Evolutionary conservation across 2,797 vertebrate genomes (phyloP).

Genomic region (Ptychobarbus kaznakovi): DNA sequence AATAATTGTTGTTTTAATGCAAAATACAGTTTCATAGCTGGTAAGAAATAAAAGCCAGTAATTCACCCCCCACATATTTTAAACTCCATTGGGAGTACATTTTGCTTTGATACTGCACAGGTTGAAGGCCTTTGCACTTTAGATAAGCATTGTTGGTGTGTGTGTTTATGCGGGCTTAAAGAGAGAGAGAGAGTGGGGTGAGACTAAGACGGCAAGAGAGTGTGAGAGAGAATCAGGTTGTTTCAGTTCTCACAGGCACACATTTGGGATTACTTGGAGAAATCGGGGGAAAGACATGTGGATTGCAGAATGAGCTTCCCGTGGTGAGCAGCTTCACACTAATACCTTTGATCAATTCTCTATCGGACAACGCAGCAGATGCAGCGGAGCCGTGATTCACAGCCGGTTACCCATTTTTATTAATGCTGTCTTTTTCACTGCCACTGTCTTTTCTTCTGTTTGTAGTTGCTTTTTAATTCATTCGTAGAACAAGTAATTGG

Average conservation of each 20-base stretch:
- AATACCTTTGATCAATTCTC: constrained; percentile 25
- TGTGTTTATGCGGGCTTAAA: constrained; percentile 44
- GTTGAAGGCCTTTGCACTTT: constrained; percentile 75
- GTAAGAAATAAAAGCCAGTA: background rate
- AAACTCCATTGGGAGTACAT: background rate
- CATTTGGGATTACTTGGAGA: constrained; percentile 39
- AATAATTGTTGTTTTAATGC: background rate
- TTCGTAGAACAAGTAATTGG: background rate
- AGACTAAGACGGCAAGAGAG: constrained; percentile 29
- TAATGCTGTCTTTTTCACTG: background rate
- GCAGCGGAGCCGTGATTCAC: constrained; percentile 3
- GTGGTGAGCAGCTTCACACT: constrained; percentile 70
- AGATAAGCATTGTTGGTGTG: constrained; percentile 68
- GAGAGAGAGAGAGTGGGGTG: constrained; percentile 22
- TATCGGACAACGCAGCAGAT: constrained; percentile 5
- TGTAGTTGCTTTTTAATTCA: background rate
- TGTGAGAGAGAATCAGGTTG: constrained; percentile 48
- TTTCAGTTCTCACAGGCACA: constrained; percentile 40
- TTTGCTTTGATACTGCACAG: constrained; percentile 58
- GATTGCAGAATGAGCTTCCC: constrained; percentile 71
- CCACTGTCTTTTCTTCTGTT: background rate
- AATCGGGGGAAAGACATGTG: constrained; percentile 59
- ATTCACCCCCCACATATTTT: background rate
- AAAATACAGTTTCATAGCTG: background rate
- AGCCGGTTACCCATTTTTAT: background rate